Conservation (phyloP, 1,140 invertebrate species). For the Dinothrombium tinctorium region DNA sequence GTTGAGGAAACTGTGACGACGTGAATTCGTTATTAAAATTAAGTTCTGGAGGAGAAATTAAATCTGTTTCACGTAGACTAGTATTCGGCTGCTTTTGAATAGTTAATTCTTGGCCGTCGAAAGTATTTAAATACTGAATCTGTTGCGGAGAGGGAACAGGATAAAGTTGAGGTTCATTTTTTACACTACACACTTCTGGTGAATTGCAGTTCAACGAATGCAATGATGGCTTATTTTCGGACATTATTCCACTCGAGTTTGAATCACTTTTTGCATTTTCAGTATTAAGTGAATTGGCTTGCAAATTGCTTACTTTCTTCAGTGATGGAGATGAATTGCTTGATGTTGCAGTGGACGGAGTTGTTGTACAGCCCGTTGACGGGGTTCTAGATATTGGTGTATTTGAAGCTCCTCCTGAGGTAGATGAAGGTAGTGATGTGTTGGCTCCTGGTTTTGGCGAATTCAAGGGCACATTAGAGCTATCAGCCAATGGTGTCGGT, state of each 20-base stretch:
- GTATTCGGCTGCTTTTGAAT: slow-evolving; percentile 90
- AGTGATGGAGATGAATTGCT: neutral
- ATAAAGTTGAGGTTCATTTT: slow-evolving; percentile 60
- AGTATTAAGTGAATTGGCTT: neutral
- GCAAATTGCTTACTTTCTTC: slow-evolving; percentile 4
- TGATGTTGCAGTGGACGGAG: neutral
- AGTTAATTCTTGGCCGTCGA: slow-evolving; percentile 83
- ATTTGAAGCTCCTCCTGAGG: neutral
- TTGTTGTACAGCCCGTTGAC: neutral
- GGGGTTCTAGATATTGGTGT: slow-evolving; percentile 3
- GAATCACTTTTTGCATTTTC: slow-evolving; percentile 6
- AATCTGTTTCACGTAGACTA: slow-evolving; percentile 22
- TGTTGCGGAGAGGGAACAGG: slow-evolving; percentile 84
- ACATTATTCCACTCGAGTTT: slow-evolving; percentile 9
- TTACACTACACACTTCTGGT: neutral
- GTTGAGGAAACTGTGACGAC: neutral
- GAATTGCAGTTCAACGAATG: neutral
- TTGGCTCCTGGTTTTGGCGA: slow-evolving; percentile 1
- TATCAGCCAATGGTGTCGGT: slow-evolving; percentile 11
- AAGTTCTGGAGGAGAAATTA: slow-evolving; percentile 9
- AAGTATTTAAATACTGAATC: slow-evolving; percentile 80
- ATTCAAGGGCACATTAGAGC: slow-evolving; percentile 6
- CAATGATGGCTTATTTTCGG: slow-evolving; percentile 8
- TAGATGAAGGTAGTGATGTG: neutral
- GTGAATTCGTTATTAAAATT: neutral